Base-by-base conservation (phyloP, 2,888 invertebrate genomes). In the Octonoba sinensis region DNA sequence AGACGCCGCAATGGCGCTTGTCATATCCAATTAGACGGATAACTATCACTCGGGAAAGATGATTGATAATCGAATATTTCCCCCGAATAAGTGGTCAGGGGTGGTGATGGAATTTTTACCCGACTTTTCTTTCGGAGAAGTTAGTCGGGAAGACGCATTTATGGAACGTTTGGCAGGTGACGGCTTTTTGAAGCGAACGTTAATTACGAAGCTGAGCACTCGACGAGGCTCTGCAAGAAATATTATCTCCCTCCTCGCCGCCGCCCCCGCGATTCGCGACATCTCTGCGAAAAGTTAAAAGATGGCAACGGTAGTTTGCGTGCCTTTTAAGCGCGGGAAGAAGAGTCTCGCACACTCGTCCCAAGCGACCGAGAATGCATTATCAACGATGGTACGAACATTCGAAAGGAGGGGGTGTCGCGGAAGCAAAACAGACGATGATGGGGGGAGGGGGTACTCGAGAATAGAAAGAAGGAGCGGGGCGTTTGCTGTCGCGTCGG, bases 31-130 rank as follows among this genome's bases (percentile, higher is more conserved):
- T 81, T 81, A 81, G 69, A 73, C 22, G 15, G 47, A 27, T 60
- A 16, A 8, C n/a, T 47, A 20, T 18, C 22, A 12, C 13, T 15
- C 36, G 18, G 51, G 47, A 57, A 18, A 24, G 24, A 73, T 81
- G 79, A 81, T 81, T 73, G 79, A 81, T 81, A 81, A 81, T 81
- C 79, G 79, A 81, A 81, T 81, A 70, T 54, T 64, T 57, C 27
- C 70, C 66, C 54, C 22, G 22, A 64, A 47, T 54, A 73, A 64
- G 73, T 69, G 60, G 60, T 81, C 73, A 73, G 54, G 72, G 44
- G 59, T 20, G 72, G 47, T 65, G 77, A 71, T 71, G 77, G 77
- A 78, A 78, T 78, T 78, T 78, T 78, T 78, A 46, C 44, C 59
- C 59, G 24, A 65, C 64, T 57, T 69, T 60, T 60, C 60, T 60